Evolutionary conservation across 1,140 invertebrate genomes (phyloP), one percentile per base, ranked within the genome.

Genomic region (Ceratina calcarata): DNA sequence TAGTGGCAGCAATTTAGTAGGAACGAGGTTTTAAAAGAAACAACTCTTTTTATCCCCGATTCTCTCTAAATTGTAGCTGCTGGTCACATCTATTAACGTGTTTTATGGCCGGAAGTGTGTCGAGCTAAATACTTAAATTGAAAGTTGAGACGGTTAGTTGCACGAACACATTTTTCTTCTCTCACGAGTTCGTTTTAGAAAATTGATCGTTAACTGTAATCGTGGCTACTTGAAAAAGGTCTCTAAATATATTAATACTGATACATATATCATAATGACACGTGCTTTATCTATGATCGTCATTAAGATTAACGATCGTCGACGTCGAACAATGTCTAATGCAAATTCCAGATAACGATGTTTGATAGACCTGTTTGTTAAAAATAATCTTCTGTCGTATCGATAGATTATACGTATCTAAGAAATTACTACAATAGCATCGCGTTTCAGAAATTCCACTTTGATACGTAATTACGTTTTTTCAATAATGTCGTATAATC

Each of bases 131-230:
- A 67, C 15, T 67, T 51, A 12, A 67, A 67, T 67, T 20, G 65
- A 67, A 67, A 67, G 45, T 67, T 51, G 20, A 24, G 45, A 3
- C 65, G 65, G 49, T 67, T 51, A 67, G 8, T 20, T 22, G 65
- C 15, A 22, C 16, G 37, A 67, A 67, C 20, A 24, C 3, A 24
- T 49, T 22, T 18, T 51, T 16, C 20, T 16, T 6, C 1, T 51
- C 10, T 10, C 3, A 1, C 18, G 7, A 22, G 24, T 2, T 16
- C 7, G 20, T 18, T 24, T 24, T 18, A 18, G n/a, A 32, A 7
- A 20, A 10, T n/a, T 67, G 3, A 51, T 51, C 0, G 16, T 51
- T n/a, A 16, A 67, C 3, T 51, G 22, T 37, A 37, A 2, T 37
- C 32, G 32, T 37, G 32, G 2, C n/a, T n/a, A 4, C 12, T 65